Conservation (phyloP, 2,797 vertebrate species). For the Pogonophryne albipinna region DNA sequence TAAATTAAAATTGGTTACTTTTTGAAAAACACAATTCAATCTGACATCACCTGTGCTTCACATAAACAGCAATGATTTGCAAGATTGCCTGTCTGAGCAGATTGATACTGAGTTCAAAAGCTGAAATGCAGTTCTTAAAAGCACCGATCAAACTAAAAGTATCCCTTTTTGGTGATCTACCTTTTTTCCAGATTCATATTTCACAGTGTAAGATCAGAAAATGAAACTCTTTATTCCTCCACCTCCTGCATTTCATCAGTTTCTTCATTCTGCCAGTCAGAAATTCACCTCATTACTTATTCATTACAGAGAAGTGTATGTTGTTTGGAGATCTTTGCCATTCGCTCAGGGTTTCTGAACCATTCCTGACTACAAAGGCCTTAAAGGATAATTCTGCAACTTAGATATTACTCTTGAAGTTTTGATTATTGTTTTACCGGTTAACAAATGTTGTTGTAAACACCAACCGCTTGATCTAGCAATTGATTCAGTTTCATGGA, state of each 20-base stretch:
- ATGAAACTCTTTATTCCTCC: not conserved
- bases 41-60: slow-evolving; percentile 11
- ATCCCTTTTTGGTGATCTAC: not conserved
- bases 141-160: not conserved
- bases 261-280: slow-evolving; percentile 5
- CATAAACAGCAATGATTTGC: not conserved
- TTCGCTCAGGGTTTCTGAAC: not conserved
- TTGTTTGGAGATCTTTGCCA: not conserved
- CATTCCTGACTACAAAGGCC: not conserved
- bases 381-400: not conserved
- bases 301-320: not conserved
- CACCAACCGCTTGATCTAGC: not conserved
- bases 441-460: not conserved
- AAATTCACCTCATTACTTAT: slow-evolving; percentile 16
- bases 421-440: not conserved
- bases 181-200: not conserved
- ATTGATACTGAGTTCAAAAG: slow-evolving; percentile 4
- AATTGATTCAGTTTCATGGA: not conserved
- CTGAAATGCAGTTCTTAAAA: not conserved
- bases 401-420: not conserved
- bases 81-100: not conserved
- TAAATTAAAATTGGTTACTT: slow-evolving; percentile 22
- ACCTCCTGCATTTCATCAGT: slow-evolving; percentile 5
- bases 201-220: not conserved
- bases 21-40: slow-evolving; percentile 1